phyloP scores from a whole-genome alignment of 2,113 vertebrate species.

The Trochalopteron elliotii region DNA sequence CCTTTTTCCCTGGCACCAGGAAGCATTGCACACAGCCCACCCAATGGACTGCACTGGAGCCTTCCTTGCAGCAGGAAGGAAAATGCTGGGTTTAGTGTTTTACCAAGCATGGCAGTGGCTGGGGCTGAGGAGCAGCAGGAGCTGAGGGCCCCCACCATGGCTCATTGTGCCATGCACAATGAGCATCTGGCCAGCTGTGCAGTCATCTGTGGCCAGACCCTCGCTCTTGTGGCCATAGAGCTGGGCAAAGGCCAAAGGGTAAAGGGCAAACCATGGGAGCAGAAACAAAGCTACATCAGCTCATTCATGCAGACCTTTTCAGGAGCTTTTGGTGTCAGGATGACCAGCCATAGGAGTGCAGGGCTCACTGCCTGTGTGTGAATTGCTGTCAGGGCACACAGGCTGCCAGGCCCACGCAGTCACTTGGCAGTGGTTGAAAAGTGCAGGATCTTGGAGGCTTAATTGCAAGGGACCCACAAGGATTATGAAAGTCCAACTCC shows the following conservation, averaged over 20 bases:
- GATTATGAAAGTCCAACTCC: not conserved
- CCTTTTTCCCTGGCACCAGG: not conserved
- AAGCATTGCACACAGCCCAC: rapidly evolving
- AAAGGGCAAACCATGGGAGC: conserved; percentile 20
- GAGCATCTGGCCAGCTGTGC: conserved; percentile 41
- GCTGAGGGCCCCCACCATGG: rapidly evolving
- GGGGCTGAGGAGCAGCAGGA: not conserved
- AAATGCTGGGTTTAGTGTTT: not conserved
- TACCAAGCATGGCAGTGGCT: not conserved
- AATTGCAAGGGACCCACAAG: not conserved
- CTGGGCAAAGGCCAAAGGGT: conserved; percentile 59
- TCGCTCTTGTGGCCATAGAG: not conserved
- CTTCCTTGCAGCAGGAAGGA: not conserved
- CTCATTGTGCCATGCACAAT: not conserved
- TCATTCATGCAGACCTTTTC: conserved; percentile 49
- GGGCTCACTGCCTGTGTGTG: rapidly evolving
- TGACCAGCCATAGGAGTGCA: not conserved
- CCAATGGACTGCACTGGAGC: rapidly evolving
- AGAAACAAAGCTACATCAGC: conserved; percentile 39
- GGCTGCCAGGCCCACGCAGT: not conserved
- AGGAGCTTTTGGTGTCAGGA: conserved; percentile 1
- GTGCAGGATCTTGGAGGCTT: not conserved
- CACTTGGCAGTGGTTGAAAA: not conserved
- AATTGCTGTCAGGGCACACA: not conserved
- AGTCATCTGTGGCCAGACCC: conserved; percentile 38